Evolutionary conservation across 1,140 invertebrate genomes (phyloP), one percentile per base, ranked within the genome.

Genomic region (Drosophila mauritiana): DNA sequence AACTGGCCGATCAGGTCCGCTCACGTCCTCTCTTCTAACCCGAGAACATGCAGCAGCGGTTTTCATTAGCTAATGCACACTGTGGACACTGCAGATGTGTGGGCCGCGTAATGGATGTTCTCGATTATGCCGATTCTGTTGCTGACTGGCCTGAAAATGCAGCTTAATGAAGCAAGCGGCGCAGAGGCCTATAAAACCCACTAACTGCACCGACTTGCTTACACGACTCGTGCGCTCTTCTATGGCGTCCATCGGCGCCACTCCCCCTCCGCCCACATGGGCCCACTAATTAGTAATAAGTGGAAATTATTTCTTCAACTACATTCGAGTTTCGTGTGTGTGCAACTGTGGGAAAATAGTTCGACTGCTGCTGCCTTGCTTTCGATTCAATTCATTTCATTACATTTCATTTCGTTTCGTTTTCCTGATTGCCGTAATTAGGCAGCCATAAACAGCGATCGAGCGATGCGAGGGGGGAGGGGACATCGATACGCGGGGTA

Each of bases 201-300:
- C 84, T 77, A 89, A 73, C 72, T 88, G 84, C 83, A 88, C 79
- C 78, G 83, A 89, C 75, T 86, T 80, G 69, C 80, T 80, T 77
- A 69, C 69, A 67, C 78, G 82, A 86, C 70, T 86, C 81, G 61
- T 49, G 56, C 22, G 62, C 54, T 45, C 53, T 37, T 46, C 22
- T 45, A 46, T 54, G 65, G 25, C 55, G 54, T 15, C 48, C 6
- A 10, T 22, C 20, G 27, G 17, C 12, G 15, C 17, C 20, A 4
- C 42, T 22, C 1, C 40, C 15, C 3, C 10, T 34, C 36, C 52
- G 20, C 42, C 70, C 64, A 72, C 69, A 42, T 81, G 75, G 62
- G 51, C 64, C 46, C 79, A 73, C 83, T 86, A 86, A 86, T 86
- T 86, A 86, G 83, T 83, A 88, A 88, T 88, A 86, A 86, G 83